Evolutionary conservation across 2,113 vertebrate species (phyloP), one percentile per base, ranked within the genome.

Genomic region (Lates calcarifer): DNA sequence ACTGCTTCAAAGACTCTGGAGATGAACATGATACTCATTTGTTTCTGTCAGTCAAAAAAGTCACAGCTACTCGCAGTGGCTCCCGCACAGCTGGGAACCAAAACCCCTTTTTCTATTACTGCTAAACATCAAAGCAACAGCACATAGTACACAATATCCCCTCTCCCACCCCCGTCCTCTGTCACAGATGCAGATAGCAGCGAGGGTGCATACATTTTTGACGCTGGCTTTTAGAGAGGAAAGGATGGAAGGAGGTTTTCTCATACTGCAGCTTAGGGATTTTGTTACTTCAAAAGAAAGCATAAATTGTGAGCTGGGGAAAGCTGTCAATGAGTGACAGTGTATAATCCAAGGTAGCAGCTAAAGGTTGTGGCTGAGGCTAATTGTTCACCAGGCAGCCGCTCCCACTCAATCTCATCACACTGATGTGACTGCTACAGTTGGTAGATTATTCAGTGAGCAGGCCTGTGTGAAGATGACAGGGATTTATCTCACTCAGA

Each of bases 1-100:
- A 47, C 39, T 12, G 61, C 77, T 69, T 90, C 65, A 77, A 84
- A 87, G 72, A 62, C 73, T 83, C 35, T 3, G 22, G 22, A 90
- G 84, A 91, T 86, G 85, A 91, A 93, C 91, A 93, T 57, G 84
- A 74, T 90, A 88, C 88, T 93, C 88, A 92, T 94, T 94, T 93
- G 94, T 92, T 93, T 87, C 84, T 84, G 91, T 93, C 94, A 89
- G 76, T 95, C 94, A 91, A 75, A 64, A 69, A 89, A 70, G 20
- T 70, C n/a, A 39, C 69, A 87, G 61, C 2, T 31, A 70, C 28
- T 66, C 2, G 49, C 63, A 72, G 75, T 6, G 5, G 39, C 74
- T 79, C 58, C 67, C 17, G 57, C 47, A 33, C 57, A 72, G 45
- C 75, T 13, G 3, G 26, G 63, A 88, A 85, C 71, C 47, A 81